These are phyloP conservation scores for Orthosia incerta DNA, from an alignment of 2,888 invertebrate species.

Conservation along the genomic window DNA sequence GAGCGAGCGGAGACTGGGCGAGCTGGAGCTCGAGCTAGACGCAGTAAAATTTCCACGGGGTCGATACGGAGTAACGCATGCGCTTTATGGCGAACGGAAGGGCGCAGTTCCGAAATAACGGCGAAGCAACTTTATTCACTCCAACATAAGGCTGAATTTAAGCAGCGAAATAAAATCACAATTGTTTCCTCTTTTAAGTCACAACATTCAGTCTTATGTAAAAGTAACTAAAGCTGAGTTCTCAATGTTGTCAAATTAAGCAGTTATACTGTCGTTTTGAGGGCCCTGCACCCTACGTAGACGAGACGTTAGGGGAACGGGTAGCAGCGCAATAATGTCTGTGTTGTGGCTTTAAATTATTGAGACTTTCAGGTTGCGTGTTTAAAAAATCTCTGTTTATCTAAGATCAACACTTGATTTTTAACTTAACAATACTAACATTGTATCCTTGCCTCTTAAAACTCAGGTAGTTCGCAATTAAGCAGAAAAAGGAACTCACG, in stretches of 20 bases:
- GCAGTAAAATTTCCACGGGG: conserved; percentile 31
- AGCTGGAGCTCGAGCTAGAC: conserved; percentile 10
- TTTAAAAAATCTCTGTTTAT: background rate
- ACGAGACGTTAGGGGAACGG: background rate
- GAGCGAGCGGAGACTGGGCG: conserved; percentile 17
- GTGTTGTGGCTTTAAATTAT: background rate
- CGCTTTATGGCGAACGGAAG: conserved; percentile 7
- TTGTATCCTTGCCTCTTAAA: too few relatives aligned
- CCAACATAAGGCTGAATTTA: conserved; percentile 15
- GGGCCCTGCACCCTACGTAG: background rate
- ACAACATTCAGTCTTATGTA: conserved; percentile 10
- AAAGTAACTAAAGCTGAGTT: conserved; percentile 5
- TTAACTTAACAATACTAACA: too few relatives aligned
- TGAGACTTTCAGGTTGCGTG: background rate
- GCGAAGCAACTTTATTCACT: background rate
- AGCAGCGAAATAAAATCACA: background rate
- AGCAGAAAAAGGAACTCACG: too few relatives aligned
- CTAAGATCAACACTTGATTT: background rate
- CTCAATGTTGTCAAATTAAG: conserved; percentile 1
- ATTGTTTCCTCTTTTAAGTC: background rate
- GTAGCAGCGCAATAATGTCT: background rate
- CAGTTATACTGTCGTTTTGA: background rate
- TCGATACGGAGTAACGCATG: conserved; percentile 46
- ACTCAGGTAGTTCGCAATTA: too few relatives aligned
- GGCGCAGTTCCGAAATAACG: background rate